A percentile compares a stretch with the other conserved stretches of the same genome.
These are phyloP conservation scores for Lacerta bilineata DNA, from an alignment of 2,797 vertebrate genomes.

Conservation along the genomic window DNA sequence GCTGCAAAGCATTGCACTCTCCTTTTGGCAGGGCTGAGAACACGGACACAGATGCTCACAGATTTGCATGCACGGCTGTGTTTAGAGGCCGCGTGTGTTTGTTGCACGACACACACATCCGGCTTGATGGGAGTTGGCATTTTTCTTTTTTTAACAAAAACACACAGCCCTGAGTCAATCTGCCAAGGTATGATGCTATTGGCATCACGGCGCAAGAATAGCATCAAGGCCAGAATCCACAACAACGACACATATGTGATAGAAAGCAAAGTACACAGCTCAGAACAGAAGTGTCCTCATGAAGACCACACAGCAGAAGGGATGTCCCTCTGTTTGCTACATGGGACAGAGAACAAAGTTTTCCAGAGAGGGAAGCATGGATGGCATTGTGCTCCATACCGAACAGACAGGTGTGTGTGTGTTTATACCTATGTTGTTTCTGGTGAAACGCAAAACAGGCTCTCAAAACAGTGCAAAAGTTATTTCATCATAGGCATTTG, in stretches of 20 bases:
- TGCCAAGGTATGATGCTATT: constrained; percentile 50
- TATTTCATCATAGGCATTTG: not conserved
- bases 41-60: not conserved
- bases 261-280: constrained; percentile 48
- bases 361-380: not conserved
- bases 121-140: constrained; percentile 23
- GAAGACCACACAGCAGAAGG: constrained; percentile 27
- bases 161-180: constrained; percentile 52
- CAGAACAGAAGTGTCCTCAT: constrained; percentile 15
- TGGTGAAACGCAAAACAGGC: not conserved
- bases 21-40: constrained; percentile 43
- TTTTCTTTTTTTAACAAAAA: not conserved
- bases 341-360: not conserved
- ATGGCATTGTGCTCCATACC: not conserved
- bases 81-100: constrained; percentile 19
- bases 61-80: constrained; percentile 25
- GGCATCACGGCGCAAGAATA: constrained; percentile 32
- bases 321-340: constrained; percentile 46
- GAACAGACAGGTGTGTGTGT: too few species aligned
- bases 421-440: not conserved
- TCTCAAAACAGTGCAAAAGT: not conserved
- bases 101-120: constrained; percentile 30
- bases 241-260: constrained; percentile 41
- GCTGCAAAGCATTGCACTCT: not conserved
- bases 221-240: constrained; percentile 58